Percentiles rank a stretch among this genome's conserved stretches.
Evolutionary conservation across 2,888 invertebrate genomes (phyloP).

Genomic region (Sphaeridia pumilis): DNA sequence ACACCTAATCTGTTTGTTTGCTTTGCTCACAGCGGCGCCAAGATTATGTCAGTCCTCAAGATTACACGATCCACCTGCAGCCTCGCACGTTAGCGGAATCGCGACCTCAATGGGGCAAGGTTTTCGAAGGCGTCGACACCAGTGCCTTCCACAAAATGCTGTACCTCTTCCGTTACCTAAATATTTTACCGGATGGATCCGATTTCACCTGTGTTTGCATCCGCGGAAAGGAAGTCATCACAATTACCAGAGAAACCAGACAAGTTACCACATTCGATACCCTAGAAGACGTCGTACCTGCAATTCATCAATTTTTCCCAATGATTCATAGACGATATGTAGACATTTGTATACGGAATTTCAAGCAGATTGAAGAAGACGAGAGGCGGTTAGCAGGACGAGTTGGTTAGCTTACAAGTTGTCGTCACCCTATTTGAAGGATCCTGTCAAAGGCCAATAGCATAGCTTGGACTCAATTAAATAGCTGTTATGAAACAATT

Average conservation of each 20-base stretch:
- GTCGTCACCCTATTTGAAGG: too few species aligned
- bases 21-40: neutral
- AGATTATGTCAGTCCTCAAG: slow-evolving; percentile 11
- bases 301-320: slow-evolving; percentile 18
- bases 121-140: neutral
- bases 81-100: neutral
- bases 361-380: neutral
- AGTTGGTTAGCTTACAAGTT: too few species aligned
- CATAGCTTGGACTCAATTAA: too few species aligned
- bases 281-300: slow-evolving; percentile 7
- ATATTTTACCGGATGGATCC: slow-evolving; percentile 3
- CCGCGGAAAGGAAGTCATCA: slow-evolving; percentile 11
- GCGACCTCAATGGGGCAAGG: neutral
- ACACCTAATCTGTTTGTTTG: neutral
- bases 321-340: slow-evolving; percentile 9
- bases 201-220: slow-evolving; percentile 14
- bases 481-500: too few species aligned
- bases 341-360: slow-evolving; percentile 1
- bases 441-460: too few species aligned
- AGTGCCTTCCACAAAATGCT: slow-evolving; percentile 4
- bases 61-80: slow-evolving; percentile 9
- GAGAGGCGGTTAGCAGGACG: too few species aligned
- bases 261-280: slow-evolving; percentile 1
- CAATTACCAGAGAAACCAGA: slow-evolving; percentile 10
- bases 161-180: slow-evolving; percentile 13